These are phyloP conservation scores for Epirrhoe tristata DNA, from an alignment of 2,888 invertebrate species.

Conservation along the genomic window DNA sequence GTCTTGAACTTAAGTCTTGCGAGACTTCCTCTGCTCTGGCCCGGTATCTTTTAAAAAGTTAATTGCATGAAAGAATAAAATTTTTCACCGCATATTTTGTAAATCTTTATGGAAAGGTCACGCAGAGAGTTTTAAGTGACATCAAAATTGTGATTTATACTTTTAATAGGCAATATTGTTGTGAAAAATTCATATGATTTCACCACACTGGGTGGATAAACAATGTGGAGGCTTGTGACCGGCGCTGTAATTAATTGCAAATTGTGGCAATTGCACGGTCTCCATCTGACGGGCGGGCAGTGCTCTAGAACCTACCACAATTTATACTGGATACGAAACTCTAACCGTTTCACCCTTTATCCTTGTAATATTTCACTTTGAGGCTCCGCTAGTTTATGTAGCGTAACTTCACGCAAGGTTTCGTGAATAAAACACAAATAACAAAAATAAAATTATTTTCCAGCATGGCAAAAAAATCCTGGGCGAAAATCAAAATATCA, in stretches of 20 bases:
- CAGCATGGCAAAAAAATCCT: not conserved
- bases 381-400: slow-evolving; percentile 21
- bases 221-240: slow-evolving; percentile 49
- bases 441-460: not conserved
- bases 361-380: slow-evolving; percentile 30
- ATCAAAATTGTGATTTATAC: not conserved
- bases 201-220: slow-evolving; percentile 47
- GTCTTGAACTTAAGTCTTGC: slow-evolving; percentile 13
- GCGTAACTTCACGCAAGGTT: slow-evolving; percentile 4
- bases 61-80: not conserved
- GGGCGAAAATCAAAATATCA: not conserved
- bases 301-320: slow-evolving; percentile 31
- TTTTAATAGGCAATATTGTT: not conserved
- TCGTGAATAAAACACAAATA: slow-evolving; percentile 5
- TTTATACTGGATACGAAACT: slow-evolving; percentile 33
- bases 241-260: slow-evolving; percentile 70
- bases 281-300: slow-evolving; percentile 46
- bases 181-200: slow-evolving; percentile 51
- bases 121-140: not conserved
- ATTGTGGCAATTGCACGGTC: slow-evolving; percentile 63
- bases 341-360: slow-evolving; percentile 27
- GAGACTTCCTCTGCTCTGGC: slow-evolving; percentile 8
- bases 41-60: slow-evolving; percentile 5
- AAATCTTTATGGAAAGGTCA: not conserved
- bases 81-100: not conserved